Conservation (phyloP, 1,140 invertebrate species). For the Cryptotermes secundus region DNA sequence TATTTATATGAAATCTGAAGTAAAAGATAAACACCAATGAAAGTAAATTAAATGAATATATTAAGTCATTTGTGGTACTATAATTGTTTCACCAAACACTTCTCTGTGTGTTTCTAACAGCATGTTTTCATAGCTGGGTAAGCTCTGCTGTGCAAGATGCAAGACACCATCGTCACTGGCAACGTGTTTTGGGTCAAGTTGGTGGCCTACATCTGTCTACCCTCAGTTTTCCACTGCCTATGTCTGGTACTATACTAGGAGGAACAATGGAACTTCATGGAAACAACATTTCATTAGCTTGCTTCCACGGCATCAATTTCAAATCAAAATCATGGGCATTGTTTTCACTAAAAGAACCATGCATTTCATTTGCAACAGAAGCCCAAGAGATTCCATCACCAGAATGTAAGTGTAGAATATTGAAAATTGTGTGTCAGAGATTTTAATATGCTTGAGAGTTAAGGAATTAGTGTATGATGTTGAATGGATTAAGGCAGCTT, state of each 20-base stretch:
- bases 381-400: conserved; percentile 78
- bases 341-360: conserved; percentile 92
- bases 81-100: too few species aligned
- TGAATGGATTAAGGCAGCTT: not conserved
- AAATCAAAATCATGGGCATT: conserved; percentile 96
- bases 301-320: conserved; percentile 97
- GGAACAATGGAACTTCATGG: conserved; percentile 88
- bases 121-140: not conserved
- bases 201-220: conserved; percentile 74
- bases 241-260: conserved; percentile 80
- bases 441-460: conserved; percentile 14
- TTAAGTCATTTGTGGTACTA: too few species aligned
- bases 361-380: conserved; percentile 93
- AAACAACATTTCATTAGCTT: conserved; percentile 86
- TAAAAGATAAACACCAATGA: too few species aligned
- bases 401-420: conserved; percentile 52
- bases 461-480: not conserved
- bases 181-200: conserved; percentile 72
- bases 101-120: not conserved
- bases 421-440: not conserved
- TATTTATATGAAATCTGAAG: too few species aligned
- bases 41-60: too few species aligned
- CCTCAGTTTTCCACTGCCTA: conserved; percentile 61
- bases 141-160: conserved; percentile 54
- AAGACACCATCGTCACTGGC: conserved; percentile 90